Conservation (phyloP, 2,113 vertebrate species). For the Felis chaus region DNA sequence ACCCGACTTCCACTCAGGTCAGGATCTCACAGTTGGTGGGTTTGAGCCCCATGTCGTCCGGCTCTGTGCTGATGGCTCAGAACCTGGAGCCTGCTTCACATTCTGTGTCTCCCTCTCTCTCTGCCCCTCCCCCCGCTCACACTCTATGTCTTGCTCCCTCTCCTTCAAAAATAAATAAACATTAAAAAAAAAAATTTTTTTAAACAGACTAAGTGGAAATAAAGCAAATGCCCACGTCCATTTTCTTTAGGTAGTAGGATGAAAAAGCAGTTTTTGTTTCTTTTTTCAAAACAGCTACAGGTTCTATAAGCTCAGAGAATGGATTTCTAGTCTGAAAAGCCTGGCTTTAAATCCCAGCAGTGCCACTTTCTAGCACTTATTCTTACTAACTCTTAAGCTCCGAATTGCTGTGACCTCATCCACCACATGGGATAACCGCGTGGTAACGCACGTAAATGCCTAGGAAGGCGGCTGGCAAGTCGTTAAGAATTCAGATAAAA, state of each 20-base stretch:
- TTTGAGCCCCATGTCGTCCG: too few relatives aligned
- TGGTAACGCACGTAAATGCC: background rate
- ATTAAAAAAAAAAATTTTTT: background rate
- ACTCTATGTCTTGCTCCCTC: too few relatives aligned
- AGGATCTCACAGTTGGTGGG: too few relatives aligned
- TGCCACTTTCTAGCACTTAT: background rate
- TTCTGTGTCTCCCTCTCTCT: too few relatives aligned
- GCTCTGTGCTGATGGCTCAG: too few relatives aligned
- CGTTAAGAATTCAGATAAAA: background rate
- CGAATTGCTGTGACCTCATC: background rate
- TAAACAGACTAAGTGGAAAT: background rate
- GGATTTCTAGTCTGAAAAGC: background rate
- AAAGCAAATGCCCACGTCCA: background rate
- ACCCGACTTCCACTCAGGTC: too few relatives aligned
- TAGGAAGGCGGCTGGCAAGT: background rate
- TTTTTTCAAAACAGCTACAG: background rate
- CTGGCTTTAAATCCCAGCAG: background rate
- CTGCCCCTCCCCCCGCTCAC: too few relatives aligned
- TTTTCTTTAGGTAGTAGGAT: background rate
- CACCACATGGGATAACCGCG: background rate
- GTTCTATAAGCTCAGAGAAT: slow-evolving; percentile 4
- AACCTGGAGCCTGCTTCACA: too few relatives aligned
- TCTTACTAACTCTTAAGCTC: background rate
- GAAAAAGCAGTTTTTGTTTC: slow-evolving; percentile 7
- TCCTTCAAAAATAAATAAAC: too few relatives aligned